Conservation (phyloP, 2,888 invertebrate species). For the Rhopalosiphum nymphaeae region DNA sequence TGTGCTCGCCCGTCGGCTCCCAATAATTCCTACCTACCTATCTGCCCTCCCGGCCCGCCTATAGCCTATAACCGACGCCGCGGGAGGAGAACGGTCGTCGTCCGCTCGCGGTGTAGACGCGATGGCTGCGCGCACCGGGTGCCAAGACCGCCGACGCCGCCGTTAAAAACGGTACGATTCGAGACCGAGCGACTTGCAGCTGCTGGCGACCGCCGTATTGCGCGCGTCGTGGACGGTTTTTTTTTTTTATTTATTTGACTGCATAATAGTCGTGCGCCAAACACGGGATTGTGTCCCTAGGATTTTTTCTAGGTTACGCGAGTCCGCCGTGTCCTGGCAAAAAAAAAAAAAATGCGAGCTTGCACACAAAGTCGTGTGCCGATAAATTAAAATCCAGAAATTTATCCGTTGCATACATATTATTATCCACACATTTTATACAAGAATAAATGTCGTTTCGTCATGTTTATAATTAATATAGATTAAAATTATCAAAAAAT, state of each 20-base stretch:
- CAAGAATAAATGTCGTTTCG: neutral
- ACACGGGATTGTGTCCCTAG: neutral
- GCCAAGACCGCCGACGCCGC: slow-evolving; percentile 4
- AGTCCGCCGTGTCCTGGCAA: neutral
- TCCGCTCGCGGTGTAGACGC: neutral
- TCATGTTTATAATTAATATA: neutral
- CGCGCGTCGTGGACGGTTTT: neutral
- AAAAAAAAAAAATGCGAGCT: neutral
- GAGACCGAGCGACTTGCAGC: neutral
- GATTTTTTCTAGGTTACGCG: too few species aligned
- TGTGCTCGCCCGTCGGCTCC: neutral
- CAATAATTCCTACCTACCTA: neutral
- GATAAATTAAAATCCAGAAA: neutral
- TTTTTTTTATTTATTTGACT: neutral
- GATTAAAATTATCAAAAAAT: neutral
- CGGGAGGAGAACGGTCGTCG: neutral
- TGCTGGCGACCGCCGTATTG: neutral
- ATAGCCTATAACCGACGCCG: neutral
- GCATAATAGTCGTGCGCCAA: too few species aligned
- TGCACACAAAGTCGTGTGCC: neutral
- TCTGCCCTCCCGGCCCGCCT: neutral
- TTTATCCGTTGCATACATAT: neutral
- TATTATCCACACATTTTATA: neutral
- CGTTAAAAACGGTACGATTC: neutral
- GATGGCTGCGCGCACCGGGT: neutral